These are phyloP conservation scores for Sorex fumeus DNA, from an alignment of 2,113 vertebrate genomes.

Conservation along the genomic window DNA sequence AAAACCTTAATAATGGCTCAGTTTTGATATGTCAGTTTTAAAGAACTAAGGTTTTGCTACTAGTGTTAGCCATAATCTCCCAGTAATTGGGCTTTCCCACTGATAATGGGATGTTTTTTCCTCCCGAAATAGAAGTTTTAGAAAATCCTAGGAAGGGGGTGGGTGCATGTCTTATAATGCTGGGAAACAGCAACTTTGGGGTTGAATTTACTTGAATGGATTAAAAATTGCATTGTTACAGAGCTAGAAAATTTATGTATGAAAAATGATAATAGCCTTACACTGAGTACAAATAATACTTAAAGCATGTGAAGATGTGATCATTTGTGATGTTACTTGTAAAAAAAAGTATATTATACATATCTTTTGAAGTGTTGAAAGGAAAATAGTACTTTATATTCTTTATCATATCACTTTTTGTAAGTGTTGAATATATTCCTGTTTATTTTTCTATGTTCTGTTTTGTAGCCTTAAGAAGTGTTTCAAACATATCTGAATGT, in stretches of 20 bases:
- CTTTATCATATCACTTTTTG: conserved; percentile 87
- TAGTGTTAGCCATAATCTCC: conserved; percentile 73
- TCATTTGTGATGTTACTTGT: conserved; percentile 86
- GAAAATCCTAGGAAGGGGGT: conserved; percentile 76
- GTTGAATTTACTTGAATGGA: conserved; percentile 86
- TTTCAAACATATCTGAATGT: conserved; percentile 86
- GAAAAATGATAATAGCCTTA: conserved; percentile 84
- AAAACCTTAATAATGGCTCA: conserved; percentile 71
- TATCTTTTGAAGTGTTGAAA: conserved; percentile 87
- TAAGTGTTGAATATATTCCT: conserved; percentile 87
- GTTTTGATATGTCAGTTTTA: conserved; percentile 72
- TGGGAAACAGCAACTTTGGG: conserved; percentile 80
- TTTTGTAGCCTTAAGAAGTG: conserved; percentile 88
- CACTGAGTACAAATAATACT: conserved; percentile 86
- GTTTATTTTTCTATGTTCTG: conserved; percentile 88
- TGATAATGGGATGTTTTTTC: conserved; percentile 50
- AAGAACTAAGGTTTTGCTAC: conserved; percentile 79
- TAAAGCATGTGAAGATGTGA: conserved; percentile 86
- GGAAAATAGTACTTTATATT: conserved; percentile 87
- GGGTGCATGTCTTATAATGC: conserved; percentile 85
- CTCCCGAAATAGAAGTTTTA: conserved; percentile 69
- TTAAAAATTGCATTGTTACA: conserved; percentile 85
- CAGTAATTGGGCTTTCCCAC: conserved; percentile 59
- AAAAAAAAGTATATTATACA: conserved; percentile 81
- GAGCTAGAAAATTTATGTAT: conserved; percentile 84